These are phyloP conservation scores for Delichon dasypus DNA, from an alignment of 2,797 vertebrate species.

Conservation along the genomic window DNA sequence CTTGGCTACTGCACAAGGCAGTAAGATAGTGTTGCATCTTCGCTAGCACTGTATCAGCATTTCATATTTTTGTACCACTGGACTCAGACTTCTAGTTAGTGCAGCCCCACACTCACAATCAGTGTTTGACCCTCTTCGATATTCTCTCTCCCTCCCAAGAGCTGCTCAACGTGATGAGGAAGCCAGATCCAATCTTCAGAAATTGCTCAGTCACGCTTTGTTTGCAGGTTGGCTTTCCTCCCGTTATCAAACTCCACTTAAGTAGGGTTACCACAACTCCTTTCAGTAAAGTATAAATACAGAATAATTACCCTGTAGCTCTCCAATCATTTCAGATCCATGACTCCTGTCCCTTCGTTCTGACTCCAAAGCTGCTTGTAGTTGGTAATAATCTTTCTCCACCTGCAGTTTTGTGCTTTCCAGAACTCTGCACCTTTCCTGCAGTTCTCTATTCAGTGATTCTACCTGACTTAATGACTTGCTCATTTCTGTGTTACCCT, in stretches of 20 bases:
- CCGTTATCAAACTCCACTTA: neutral
- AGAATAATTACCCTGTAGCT: conserved; percentile 88
- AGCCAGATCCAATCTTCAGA: neutral
- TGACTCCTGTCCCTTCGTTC: conserved; percentile 92
- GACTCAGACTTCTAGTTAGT: neutral
- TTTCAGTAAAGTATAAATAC: neutral
- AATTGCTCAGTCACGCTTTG: neutral
- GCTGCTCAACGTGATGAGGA: neutral
- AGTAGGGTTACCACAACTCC: neutral
- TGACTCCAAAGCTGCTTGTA: conserved; percentile 91
- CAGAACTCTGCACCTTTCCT: conserved; percentile 86
- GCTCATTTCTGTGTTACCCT: conserved; percentile 91
- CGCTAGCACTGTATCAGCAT: neutral
- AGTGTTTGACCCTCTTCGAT: neutral
- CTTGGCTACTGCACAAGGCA: neutral
- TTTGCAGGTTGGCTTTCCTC: neutral
- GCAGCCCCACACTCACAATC: neutral
- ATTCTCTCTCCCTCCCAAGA: neutral
- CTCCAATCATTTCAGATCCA: conserved; percentile 95
- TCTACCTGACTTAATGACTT: conserved; percentile 92
- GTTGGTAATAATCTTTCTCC: conserved; percentile 90
- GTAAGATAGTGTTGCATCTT: neutral
- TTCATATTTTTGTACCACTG: neutral
- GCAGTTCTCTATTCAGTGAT: conserved; percentile 90
- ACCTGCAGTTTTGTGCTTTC: conserved; percentile 87